Evolutionary conservation across 2,888 invertebrate species (phyloP), one percentile per base, ranked within the genome.

Genomic region (Unio pictorum): DNA sequence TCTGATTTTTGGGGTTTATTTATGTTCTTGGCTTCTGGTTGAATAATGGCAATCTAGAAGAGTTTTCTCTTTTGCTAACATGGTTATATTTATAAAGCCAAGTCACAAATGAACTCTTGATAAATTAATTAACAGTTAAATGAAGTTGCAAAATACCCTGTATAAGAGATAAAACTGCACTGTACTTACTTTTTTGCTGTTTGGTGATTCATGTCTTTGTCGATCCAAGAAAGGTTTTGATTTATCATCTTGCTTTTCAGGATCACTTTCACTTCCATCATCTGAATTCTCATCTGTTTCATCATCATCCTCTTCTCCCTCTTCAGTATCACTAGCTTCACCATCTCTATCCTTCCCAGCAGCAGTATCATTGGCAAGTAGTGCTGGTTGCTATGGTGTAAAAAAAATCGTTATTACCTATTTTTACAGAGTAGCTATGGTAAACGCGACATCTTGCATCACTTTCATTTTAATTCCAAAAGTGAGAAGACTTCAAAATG

Each of bases 151-250:
- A 15, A 45, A 18, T 18, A 68, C 23, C 1, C 20, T 55, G 17
- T 61, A 15, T 54, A 55, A 4, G 2, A n/a, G 15, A 55, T 30
- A 65, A 23, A 55, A 26, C n/a, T 18, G 55, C 26, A 54, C 20
- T 63, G 3, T 1, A 64, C 69, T 17, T 73, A 82, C 83, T 88
- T 86, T 90, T 84, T 89, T 91, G 65, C 89, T 89, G 62, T 89
- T 89, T 4, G 91, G 90, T 0, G 91, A 91, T 82, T 92, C 92
- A 80, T 91, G 87, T 69, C 90, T 86, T 4, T 90, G 90, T 74
- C 91, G 80, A 11, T 79, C 76, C 63, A 81, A 81, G 68, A 72
- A 75, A 18, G 45, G 57, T 61, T 78, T 76, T 5, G 70, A 65
- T 26, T 69, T 45, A n/a, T 64, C 64, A 18, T 61, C 63, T 55